phyloP scores from a whole-genome alignment of 2,113 vertebrate genomes.

The Carlito syrichta region DNA sequence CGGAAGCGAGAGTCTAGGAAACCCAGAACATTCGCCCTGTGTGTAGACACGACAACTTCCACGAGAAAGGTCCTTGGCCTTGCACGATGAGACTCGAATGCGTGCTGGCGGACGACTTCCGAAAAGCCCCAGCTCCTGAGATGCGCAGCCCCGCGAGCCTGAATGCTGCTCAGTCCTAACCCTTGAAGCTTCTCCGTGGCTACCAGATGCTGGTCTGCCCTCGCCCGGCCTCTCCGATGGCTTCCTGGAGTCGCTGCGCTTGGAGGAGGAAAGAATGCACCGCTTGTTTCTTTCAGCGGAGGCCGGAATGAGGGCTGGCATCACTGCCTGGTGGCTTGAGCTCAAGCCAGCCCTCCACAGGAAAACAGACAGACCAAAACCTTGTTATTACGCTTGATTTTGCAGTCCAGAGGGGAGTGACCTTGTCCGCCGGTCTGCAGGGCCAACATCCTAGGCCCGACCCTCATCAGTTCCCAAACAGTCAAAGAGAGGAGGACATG shows the following conservation, averaged over 20 bases:
- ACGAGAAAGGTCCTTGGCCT: background rate
- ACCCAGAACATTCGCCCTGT: background rate
- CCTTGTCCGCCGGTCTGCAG: background rate
- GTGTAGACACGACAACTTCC: background rate
- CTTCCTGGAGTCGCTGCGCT: background rate
- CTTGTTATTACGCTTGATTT: background rate
- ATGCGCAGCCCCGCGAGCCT: background rate
- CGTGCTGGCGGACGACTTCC: background rate
- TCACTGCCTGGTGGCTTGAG: background rate
- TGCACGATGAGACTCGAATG: background rate
- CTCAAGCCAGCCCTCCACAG: background rate
- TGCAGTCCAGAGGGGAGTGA: background rate
- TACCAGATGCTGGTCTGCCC: background rate
- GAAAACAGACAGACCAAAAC: constrained; percentile 33
- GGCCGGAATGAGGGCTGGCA: background rate
- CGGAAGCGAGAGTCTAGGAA: background rate
- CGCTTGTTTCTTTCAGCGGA: background rate
- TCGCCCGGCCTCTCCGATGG: background rate
- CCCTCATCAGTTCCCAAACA: background rate
- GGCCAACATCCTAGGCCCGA: background rate
- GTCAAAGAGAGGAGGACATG: background rate
- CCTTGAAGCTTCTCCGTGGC: background rate
- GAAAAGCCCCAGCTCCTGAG: background rate
- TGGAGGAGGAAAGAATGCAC: background rate
- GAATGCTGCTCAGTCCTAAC: background rate